Evolutionary conservation across 2,888 invertebrate genomes (phyloP).

Genomic region (Tigriopus californicus): DNA sequence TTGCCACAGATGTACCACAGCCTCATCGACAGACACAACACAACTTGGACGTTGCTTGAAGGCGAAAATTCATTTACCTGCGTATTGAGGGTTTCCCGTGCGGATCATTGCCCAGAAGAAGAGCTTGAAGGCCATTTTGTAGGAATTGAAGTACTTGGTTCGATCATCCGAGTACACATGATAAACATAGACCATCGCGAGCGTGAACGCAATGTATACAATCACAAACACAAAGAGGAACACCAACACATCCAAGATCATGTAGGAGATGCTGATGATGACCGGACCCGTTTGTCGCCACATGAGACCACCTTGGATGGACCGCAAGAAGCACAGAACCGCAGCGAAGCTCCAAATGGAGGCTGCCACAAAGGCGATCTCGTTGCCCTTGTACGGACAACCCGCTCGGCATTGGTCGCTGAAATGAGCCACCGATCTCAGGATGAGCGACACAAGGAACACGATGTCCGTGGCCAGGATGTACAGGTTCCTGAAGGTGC

Average conservation of each 20-base stretch:
- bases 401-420: slow-evolving; percentile 9
- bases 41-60: too few species aligned
- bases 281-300: slow-evolving; percentile 15
- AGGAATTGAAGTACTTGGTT: slow-evolving; percentile 9
- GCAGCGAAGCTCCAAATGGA: slow-evolving; percentile 9
- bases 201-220: slow-evolving; percentile 14
- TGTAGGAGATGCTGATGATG: slow-evolving; percentile 15
- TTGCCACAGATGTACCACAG: too few species aligned
- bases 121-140: slow-evolving; percentile 13
- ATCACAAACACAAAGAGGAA: slow-evolving; percentile 15
- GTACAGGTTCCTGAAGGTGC: slow-evolving; percentile 11
- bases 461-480: slow-evolving; percentile 9
- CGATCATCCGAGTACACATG: slow-evolving; percentile 4
- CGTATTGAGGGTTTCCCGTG: slow-evolving; percentile 11
- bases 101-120: slow-evolving; percentile 15
- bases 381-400: slow-evolving; percentile 9
- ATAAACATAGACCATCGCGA: slow-evolving; percentile 11
- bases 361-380: slow-evolving; percentile 11
- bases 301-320: slow-evolving; percentile 15
- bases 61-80: slow-evolving; percentile 7
- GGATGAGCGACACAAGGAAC: slow-evolving; percentile 11
- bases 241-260: slow-evolving; percentile 12
- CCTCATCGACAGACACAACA: too few species aligned
- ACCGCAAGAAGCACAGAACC: slow-evolving; percentile 4
- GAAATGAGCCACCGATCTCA: slow-evolving; percentile 4